phyloP scores from a whole-genome alignment of 1,140 invertebrate species.

The Myzus persicae region DNA sequence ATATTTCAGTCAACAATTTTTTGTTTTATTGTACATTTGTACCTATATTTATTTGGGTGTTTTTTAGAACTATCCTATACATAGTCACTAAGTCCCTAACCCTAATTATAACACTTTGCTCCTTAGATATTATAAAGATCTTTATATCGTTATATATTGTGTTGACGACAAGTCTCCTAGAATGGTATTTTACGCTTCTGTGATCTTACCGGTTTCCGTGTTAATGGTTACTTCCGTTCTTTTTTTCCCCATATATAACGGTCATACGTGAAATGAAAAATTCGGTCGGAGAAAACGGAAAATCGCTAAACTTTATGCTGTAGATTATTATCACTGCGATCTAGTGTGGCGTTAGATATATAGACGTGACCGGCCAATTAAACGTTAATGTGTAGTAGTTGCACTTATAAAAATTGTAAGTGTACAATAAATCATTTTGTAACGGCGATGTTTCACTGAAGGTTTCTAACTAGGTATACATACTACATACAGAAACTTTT shows the following conservation, averaged over 20 bases:
- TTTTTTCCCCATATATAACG: not conserved
- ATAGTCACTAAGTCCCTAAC: no score
- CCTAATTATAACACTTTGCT: not conserved
- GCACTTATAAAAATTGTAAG: slow-evolving; percentile 28
- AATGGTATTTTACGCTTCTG: not conserved
- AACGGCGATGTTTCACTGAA: not conserved
- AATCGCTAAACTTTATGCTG: slow-evolving; percentile 28
- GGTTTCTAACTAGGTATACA: not conserved
- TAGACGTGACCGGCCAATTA: slow-evolving; percentile 2
- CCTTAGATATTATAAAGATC: not conserved
- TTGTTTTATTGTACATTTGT: no score
- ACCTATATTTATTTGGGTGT: no score
- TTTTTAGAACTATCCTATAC: no score
- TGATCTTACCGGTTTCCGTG: not conserved
- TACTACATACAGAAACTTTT: not conserved
- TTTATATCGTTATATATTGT: not conserved
- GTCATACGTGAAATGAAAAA: not conserved
- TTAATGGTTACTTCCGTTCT: slow-evolving; percentile 22
- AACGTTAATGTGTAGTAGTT: slow-evolving; percentile 27
- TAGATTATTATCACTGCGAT: slow-evolving; percentile 21
- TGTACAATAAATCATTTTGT: slow-evolving; percentile 30
- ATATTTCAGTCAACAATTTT: no score
- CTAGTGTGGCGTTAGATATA: not conserved
- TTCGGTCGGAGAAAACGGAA: not conserved
- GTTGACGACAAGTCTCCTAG: not conserved